Percentiles rank a stretch among this genome's conserved stretches.
Conservation (phyloP, 35 echinoderm and acorn worm species). For the Ophiothrix spiculata region DNA sequence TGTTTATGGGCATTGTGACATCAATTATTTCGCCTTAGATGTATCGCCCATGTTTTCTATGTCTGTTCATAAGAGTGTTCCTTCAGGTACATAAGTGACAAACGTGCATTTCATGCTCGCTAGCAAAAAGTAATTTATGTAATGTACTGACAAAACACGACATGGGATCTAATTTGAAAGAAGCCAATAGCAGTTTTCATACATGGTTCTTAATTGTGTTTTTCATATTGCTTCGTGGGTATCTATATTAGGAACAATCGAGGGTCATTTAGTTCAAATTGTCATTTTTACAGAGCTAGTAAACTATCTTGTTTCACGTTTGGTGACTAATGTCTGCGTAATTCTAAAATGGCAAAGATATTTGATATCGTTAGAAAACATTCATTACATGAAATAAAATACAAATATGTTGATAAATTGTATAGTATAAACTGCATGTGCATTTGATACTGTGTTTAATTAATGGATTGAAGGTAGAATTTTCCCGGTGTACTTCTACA, state of each 20-base stretch:
- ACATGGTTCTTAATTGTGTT: slow-evolving; percentile 10
- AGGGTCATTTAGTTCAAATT: slow-evolving; percentile 5
- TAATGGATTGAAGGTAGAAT: too few species aligned
- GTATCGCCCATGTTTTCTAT: background rate
- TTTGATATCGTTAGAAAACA: too few species aligned
- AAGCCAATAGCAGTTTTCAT: background rate
- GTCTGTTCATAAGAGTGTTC: background rate
- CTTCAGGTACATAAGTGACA: background rate
- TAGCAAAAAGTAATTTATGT: background rate
- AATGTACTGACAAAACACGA: slow-evolving; percentile 13
- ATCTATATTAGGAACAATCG: background rate
- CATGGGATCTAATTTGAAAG: slow-evolving; percentile 1
- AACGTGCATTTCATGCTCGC: background rate
- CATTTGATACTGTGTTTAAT: too few species aligned
- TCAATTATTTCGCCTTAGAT: slow-evolving; percentile 8
- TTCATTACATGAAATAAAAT: too few species aligned
- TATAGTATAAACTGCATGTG: too few species aligned
- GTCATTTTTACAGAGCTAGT: background rate
- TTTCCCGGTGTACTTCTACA: too few species aligned
- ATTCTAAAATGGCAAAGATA: too few species aligned
- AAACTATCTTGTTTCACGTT: background rate
- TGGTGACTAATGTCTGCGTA: too few species aligned
- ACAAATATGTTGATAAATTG: too few species aligned
- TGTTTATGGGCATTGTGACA: background rate
- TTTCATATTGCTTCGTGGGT: background rate